A percentile compares a stretch with the other conserved stretches of the same genome.
Evolutionary conservation across 2,113 vertebrate genomes (phyloP).

Genomic region (Nesogale talazaci): DNA sequence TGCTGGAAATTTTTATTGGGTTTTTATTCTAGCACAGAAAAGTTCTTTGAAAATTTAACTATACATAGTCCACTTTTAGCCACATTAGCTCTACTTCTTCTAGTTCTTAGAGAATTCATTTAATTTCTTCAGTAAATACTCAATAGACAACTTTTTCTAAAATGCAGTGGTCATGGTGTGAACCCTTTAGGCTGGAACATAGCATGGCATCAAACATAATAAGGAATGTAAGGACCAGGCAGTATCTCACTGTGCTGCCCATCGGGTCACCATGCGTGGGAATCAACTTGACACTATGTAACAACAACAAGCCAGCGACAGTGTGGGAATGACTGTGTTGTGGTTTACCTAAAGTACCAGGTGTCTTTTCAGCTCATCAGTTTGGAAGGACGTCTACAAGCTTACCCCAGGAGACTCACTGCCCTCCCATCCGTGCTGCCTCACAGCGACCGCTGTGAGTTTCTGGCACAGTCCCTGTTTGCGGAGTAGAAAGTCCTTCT

Average conservation of each 20-base stretch:
- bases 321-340: background rate
- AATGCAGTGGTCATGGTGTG: background rate
- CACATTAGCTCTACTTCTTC: background rate
- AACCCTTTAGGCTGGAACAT: background rate
- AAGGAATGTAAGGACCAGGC: too few relatives aligned
- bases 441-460: too few relatives aligned
- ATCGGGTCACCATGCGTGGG: too few relatives aligned
- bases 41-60: background rate
- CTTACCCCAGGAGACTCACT: background rate
- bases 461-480: too few relatives aligned
- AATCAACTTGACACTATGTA: too few relatives aligned
- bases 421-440: too few relatives aligned
- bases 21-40: slow-evolving; percentile 16
- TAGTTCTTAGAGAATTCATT: background rate
- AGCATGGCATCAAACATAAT: too few relatives aligned
- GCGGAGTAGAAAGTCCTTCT: too few relatives aligned
- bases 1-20: background rate
- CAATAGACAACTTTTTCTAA: background rate
- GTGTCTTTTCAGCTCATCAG: background rate
- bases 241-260: too few relatives aligned
- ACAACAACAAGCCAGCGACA: background rate
- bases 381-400: background rate
- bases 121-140: background rate
- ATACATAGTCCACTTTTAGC: background rate
- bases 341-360: background rate